A percentile compares a stretch with the other conserved stretches of the same genome.
Evolutionary conservation across 2,797 vertebrate genomes (phyloP).

Genomic region (Chloroceryle amazona): DNA sequence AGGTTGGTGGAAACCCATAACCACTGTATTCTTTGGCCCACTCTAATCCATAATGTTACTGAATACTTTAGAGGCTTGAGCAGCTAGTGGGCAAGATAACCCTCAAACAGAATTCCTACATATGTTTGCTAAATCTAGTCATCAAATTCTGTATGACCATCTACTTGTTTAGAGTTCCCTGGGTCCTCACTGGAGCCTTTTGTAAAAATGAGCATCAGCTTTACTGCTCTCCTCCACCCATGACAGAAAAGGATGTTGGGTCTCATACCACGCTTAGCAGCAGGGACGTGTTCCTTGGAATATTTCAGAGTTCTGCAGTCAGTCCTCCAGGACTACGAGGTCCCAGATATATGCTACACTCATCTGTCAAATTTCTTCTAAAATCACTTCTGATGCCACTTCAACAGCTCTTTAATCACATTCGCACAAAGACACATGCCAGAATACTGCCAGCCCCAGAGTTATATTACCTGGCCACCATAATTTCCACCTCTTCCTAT

Average conservation of each 20-base stretch:
- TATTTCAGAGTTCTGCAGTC: not conserved
- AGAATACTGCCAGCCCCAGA: not conserved
- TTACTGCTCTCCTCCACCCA: not conserved
- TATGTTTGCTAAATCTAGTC: not conserved
- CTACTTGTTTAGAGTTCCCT: not conserved
- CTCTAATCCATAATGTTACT: not conserved
- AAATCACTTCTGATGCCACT: not conserved
- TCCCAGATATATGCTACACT: not conserved
- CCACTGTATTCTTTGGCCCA: not conserved
- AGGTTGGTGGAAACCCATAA: not conserved
- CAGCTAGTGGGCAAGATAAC: not conserved
- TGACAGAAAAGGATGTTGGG: not conserved
- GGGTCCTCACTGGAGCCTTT: not conserved
- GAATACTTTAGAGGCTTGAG: not conserved
- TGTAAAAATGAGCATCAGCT: not conserved
- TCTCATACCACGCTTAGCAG: not conserved
- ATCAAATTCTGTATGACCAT: not conserved
- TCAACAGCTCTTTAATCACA: not conserved
- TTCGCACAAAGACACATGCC: not conserved
- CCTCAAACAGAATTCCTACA: not conserved
- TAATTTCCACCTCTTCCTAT: not conserved
- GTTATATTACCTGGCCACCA: not conserved
- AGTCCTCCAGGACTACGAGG: not conserved
- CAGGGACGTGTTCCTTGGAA: not conserved
- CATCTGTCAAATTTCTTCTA: not conserved